Percentiles rank a stretch among this genome's conserved stretches.
Evolutionary conservation across 2,888 invertebrate genomes (phyloP).

Genomic region (Galerucella pusilla): DNA sequence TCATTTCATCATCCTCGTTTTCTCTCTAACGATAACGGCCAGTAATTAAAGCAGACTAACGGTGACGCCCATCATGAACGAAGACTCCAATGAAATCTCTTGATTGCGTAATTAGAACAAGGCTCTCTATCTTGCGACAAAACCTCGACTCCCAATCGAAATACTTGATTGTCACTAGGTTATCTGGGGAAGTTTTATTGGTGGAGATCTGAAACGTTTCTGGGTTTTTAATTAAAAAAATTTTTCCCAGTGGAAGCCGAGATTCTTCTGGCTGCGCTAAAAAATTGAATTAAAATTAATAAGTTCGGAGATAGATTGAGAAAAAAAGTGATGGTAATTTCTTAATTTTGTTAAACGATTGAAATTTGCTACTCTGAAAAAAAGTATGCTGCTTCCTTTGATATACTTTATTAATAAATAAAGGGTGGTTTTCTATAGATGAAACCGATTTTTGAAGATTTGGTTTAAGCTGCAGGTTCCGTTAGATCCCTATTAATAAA

Average conservation of each 20-base stretch:
- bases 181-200: slow-evolving; percentile 39
- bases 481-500: too few species aligned
- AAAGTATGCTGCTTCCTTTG: too few species aligned
- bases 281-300: not conserved
- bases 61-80: slow-evolving; percentile 57
- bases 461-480: too few species aligned
- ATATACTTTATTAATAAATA: too few species aligned
- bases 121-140: slow-evolving; percentile 58
- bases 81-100: slow-evolving; percentile 60
- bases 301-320: not conserved
- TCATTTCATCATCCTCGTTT: slow-evolving; percentile 23
- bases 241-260: not conserved
- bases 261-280: not conserved
- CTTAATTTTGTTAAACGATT: too few species aligned
- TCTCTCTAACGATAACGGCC: slow-evolving; percentile 45
- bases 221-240: slow-evolving; percentile 27
- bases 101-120: slow-evolving; percentile 66
- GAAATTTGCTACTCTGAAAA: too few species aligned
- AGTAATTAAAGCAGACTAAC: slow-evolving; percentile 62
- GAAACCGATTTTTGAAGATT: too few species aligned
- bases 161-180: slow-evolving; percentile 59
- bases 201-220: slow-evolving; percentile 15
- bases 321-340: too few species aligned
- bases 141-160: slow-evolving; percentile 57
- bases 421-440: too few species aligned